Conservation (phyloP, 2,113 vertebrate species). For the Cyprinodon tularosa region DNA sequence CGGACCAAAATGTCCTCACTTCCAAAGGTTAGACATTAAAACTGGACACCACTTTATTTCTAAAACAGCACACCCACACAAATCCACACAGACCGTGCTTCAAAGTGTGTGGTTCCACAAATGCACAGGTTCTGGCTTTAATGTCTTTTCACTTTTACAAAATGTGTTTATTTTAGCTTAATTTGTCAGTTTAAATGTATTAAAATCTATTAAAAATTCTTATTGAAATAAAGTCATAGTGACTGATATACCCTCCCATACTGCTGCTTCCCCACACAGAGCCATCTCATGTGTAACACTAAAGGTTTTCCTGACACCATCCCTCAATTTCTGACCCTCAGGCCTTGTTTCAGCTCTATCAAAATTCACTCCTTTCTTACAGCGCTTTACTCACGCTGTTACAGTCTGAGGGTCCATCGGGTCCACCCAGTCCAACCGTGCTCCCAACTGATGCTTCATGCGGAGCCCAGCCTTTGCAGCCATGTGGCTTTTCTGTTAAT, state of each 20-base stretch:
- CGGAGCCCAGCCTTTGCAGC: slow-evolving; percentile 19
- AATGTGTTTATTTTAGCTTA: slow-evolving; percentile 7
- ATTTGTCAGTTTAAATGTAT: background rate
- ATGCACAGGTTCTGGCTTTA: background rate
- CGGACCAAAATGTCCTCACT: too few species aligned
- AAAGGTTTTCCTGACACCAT: slow-evolving; percentile 50
- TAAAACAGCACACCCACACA: background rate
- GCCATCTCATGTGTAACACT: slow-evolving; percentile 63
- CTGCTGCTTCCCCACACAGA: slow-evolving; percentile 57
- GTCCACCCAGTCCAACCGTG: slow-evolving; percentile 13
- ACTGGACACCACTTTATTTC: too few species aligned
- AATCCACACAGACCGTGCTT: background rate
- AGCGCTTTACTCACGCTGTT: slow-evolving; percentile 41
- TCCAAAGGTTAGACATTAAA: too few species aligned
- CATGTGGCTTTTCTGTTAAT: slow-evolving; percentile 54
- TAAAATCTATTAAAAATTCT: background rate
- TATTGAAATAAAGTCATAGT: background rate
- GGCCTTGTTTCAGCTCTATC: slow-evolving; percentile 46
- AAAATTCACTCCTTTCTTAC: slow-evolving; percentile 54
- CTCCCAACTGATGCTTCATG: slow-evolving; percentile 28
- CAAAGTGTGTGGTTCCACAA: background rate
- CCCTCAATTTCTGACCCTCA: slow-evolving; percentile 30
- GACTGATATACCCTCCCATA: slow-evolving; percentile 41
- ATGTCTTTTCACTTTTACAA: slow-evolving; percentile 1
- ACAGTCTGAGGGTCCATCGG: slow-evolving; percentile 30